Evolutionary conservation across 2,888 invertebrate genomes (phyloP).

Genomic region (Ormyrus rosae): DNA sequence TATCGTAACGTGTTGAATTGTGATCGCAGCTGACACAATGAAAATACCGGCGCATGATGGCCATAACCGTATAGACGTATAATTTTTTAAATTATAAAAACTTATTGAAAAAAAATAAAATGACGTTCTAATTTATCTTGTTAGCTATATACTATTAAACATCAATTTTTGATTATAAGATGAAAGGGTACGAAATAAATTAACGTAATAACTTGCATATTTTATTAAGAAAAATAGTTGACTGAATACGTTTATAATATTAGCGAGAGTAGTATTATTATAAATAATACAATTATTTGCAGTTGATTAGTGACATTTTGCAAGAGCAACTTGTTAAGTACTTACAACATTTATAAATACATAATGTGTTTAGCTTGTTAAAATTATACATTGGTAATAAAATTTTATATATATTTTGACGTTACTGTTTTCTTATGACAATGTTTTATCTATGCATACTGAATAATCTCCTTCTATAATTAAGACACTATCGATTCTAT

Average conservation of each 20-base stretch:
- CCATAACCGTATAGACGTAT: too few relatives aligned
- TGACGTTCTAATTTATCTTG: too few relatives aligned
- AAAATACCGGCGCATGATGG: too few relatives aligned
- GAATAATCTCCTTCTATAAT: constrained; percentile 57
- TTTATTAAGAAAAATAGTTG: constrained; percentile 50
- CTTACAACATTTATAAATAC: constrained; percentile 48
- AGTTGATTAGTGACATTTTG: constrained; percentile 50
- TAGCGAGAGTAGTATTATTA: constrained; percentile 33
- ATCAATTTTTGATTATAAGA: too few relatives aligned
- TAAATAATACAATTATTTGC: constrained; percentile 47
- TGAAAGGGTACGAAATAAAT: too few relatives aligned
- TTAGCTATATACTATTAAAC: too few relatives aligned
- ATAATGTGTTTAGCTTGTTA: constrained; percentile 43
- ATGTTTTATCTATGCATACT: constrained; percentile 41
- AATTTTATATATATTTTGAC: constrained; percentile 42
- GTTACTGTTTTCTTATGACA: constrained; percentile 41
- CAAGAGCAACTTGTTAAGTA: constrained; percentile 53
- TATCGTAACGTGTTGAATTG: too few relatives aligned
- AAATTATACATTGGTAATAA: constrained; percentile 48
- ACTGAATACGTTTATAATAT: constrained; percentile 37
- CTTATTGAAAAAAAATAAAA: too few relatives aligned
- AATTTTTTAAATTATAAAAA: too few relatives aligned
- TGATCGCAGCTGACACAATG: too few relatives aligned
- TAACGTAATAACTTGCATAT: constrained; percentile 43
- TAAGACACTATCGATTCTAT: constrained; percentile 59